Conservation (phyloP, 2,888 invertebrate species). For the Cerastoderma edule region DNA sequence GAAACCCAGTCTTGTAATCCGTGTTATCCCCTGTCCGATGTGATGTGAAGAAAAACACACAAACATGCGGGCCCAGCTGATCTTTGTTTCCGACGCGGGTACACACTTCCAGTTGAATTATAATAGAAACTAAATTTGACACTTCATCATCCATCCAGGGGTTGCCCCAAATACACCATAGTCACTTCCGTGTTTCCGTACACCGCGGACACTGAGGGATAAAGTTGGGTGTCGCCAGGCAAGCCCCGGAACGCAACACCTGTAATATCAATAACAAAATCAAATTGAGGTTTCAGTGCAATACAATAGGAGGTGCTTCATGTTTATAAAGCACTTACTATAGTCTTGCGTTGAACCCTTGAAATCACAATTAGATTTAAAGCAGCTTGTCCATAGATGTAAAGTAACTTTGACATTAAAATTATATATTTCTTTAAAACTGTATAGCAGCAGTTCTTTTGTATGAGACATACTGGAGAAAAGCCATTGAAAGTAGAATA, state of each 20-base stretch:
- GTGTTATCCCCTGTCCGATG: background rate
- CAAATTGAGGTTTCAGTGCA: too few relatives aligned
- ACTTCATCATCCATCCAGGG: slow-evolving; percentile 90
- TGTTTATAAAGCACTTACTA: too few relatives aligned
- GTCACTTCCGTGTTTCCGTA: slow-evolving; percentile 99
- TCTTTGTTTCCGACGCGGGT: background rate
- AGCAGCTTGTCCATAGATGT: too few relatives aligned
- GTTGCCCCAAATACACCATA: slow-evolving; percentile 98
- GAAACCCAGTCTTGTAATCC: too few relatives aligned
- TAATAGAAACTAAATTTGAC: background rate
- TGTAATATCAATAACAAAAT: slow-evolving; percentile 69
- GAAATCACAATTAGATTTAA: too few relatives aligned
- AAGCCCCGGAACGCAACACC: slow-evolving; percentile 97
- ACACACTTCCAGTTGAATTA: background rate
- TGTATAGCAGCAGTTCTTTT: too few relatives aligned
- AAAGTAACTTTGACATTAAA: too few relatives aligned
- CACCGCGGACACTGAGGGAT: slow-evolving; percentile 98
- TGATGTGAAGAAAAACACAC: background rate
- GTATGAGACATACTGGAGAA: too few relatives aligned
- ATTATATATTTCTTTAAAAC: too few relatives aligned
- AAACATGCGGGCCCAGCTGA: background rate
- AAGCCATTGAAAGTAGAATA: too few relatives aligned
- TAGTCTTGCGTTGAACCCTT: too few relatives aligned
- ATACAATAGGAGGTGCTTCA: too few relatives aligned
- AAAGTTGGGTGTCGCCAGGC: slow-evolving; percentile 93